Percentiles rank a stretch among this genome's conserved stretches.
phyloP scores from a whole-genome alignment of 2,888 invertebrate species.

The Azorinus chamasolen region DNA sequence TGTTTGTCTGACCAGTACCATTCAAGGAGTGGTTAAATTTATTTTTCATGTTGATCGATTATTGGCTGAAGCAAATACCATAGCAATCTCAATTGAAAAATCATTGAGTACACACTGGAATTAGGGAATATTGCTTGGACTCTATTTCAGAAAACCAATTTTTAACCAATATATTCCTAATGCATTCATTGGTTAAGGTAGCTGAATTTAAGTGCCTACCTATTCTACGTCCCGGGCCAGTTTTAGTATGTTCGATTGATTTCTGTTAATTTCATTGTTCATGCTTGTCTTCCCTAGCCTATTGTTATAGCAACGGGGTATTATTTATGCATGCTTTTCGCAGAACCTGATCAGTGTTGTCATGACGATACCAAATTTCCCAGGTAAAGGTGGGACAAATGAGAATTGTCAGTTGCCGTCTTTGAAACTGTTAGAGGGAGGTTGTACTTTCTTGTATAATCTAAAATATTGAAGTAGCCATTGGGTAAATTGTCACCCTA shows the following conservation, averaged over 20 bases:
- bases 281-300: slow-evolving; percentile 64
- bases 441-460: too few relatives aligned
- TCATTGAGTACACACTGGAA: slow-evolving; percentile 8
- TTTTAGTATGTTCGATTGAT: slow-evolving; percentile 60
- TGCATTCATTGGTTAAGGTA: slow-evolving; percentile 1
- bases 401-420: too few relatives aligned
- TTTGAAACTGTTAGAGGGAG: too few relatives aligned
- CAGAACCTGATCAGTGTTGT: slow-evolving; percentile 75
- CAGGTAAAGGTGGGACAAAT: slow-evolving; percentile 53
- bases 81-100: slow-evolving; percentile 9
- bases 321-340: slow-evolving; percentile 80
- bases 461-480: too few relatives aligned
- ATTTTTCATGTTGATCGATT: slow-evolving; percentile 39
- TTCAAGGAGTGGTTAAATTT: slow-evolving; percentile 31
- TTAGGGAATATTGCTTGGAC: too few relatives aligned
- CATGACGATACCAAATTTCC: slow-evolving; percentile 76
- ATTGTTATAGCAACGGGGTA: slow-evolving; percentile 80
- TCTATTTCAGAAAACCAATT: too few relatives aligned
- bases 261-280: slow-evolving; percentile 74
- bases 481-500: too few relatives aligned
- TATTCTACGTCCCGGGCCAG: slow-evolving; percentile 1
- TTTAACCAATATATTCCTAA: too few relatives aligned
- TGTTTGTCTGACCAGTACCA: too few relatives aligned
- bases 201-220: slow-evolving; percentile 18
- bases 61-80: slow-evolving; percentile 44